Percentiles rank a stretch among this genome's conserved stretches.
These are phyloP conservation scores for Sebastes fasciatus DNA, from an alignment of 2,113 vertebrate species.

Conservation along the genomic window DNA sequence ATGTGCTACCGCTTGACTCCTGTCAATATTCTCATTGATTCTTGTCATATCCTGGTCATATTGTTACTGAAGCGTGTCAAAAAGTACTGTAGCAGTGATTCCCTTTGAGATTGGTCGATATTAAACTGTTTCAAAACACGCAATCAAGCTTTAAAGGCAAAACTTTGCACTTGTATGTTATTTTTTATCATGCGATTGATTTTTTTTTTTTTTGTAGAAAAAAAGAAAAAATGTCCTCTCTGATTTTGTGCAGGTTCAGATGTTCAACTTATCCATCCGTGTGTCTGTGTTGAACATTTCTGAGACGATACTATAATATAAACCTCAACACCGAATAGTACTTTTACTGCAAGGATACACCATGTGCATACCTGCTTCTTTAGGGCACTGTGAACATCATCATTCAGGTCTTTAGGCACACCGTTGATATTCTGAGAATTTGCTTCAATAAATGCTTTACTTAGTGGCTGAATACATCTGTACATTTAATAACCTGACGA, in stretches of 20 bases:
- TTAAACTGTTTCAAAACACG: constrained; percentile 54
- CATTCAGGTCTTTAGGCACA: constrained; percentile 60
- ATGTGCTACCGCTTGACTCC: constrained; percentile 24
- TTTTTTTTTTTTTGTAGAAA: constrained; percentile 18
- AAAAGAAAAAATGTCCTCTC: constrained; percentile 5
- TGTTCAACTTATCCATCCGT: constrained; percentile 30
- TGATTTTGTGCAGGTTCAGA: constrained; percentile 47
- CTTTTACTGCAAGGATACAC: constrained; percentile 36
- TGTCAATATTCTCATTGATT: background rate
- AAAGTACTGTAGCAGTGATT: constrained; percentile 77
- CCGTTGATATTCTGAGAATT: constrained; percentile 25
- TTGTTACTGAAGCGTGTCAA: constrained; percentile 33
- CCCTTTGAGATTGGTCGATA: constrained; percentile 67
- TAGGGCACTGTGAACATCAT: constrained; percentile 72
- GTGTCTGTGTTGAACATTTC: constrained; percentile 35
- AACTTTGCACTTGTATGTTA: constrained; percentile 70
- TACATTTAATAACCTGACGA: constrained; percentile 46
- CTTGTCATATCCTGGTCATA: background rate
- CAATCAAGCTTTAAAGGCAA: constrained; percentile 73
- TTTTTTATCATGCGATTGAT: constrained; percentile 40
- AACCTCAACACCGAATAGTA: constrained; percentile 56
- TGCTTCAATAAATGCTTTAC: constrained; percentile 68
- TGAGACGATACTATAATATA: constrained; percentile 10
- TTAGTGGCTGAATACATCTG: constrained; percentile 52
- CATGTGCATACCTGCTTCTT: constrained; percentile 59